Evolutionary conservation across 2,113 vertebrate species (phyloP), one percentile per base, ranked within the genome.

Genomic region (Triplophysa rosa): DNA sequence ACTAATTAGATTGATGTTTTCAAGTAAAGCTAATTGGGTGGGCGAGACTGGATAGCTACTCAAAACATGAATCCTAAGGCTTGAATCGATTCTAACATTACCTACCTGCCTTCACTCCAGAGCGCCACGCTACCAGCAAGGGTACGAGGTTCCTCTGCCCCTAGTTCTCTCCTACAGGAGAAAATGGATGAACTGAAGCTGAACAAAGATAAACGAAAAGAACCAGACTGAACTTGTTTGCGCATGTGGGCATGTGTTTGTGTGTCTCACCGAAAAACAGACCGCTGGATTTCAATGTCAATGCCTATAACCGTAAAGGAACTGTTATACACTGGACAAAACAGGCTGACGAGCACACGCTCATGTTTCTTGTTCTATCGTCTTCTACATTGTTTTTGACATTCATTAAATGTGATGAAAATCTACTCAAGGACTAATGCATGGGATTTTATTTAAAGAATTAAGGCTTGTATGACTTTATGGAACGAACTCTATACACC

Each of bases 171-270:
- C 83, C 83, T 93, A 72, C 90, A 89, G 69, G 92, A 90, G 79
- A 92, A 93, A 86, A 89, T 93, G 90, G 91, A 90, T 80, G 92
- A 92, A 82, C 83, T 94, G 62, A 88, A 93, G 49, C 87, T 94
- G 67, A 87, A 89, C 87, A 90, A 87, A 88, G 92, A 93, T 83
- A 90, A 92, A 85, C 90, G 88, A 86, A 76, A 89, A 73, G 92
- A 92, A 77, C 91, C 93, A 0, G 92, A 93, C 89, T 93, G 91
- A 92, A 62, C 54, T 61, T 45, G 2, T 12, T 19, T 14, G 0
- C 52, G 21, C 69, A 74, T 45, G 58, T 62, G 70, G 70, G n/a
- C n/a, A 4, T 26, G n/a, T 65, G 24, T 26, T 52, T 49, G 73
- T 64, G 42, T 76, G 40, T 52, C 10, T 58, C 54, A 21, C 8